Base-by-base conservation (phyloP, 1,140 invertebrate genomes). In the Procambarus virginalis region DNA sequence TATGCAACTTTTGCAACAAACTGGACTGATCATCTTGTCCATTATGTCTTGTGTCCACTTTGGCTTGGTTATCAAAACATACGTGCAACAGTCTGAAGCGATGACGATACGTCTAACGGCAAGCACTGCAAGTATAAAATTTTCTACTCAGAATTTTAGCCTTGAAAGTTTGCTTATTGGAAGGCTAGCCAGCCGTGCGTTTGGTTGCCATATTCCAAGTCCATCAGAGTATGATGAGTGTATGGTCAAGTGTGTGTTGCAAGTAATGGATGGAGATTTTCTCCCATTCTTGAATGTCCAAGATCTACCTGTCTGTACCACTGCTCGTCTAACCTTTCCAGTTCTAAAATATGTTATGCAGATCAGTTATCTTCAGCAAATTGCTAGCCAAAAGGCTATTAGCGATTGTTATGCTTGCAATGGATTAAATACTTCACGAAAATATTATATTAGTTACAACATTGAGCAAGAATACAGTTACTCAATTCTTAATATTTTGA, bases 261-360 rank as follows among this genome's bases (percentile, higher is more conserved):
- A 55, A 49, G 2, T 22, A 1, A 51, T 9, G 9, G 1, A 49
- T 5, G 73, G 14, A 2, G 10, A 49, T 68, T 17, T 8, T 51
- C 46, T 84, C 20, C 83, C 83, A 48, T 75, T 75, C 20, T 49
- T 70, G 17, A 76, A 10, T 22, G 64, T 76, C 12, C 2, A 55
- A 22, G 83, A 84, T 17, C 83, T 84, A 20, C 83, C 83, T 22
- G 20, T n/a, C 12, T 84, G 83, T 55, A 46, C 70, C 1, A 8
- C 46, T 14, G 2, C 75, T 55, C 48, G 58, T 17, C 45, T 84
- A 20, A 76, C 68, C 20, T 10, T 84, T 12, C 83, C 83, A 51
- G 20, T 51, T 55, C 20, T 51, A 14, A 76, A 48, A 75, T 84
- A 22, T 51, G 49, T 55, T 9, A 34, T 76, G 9, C 68, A n/a